phyloP scores from a whole-genome alignment of 1,140 invertebrate species.

The Mercenaria mercenaria region DNA sequence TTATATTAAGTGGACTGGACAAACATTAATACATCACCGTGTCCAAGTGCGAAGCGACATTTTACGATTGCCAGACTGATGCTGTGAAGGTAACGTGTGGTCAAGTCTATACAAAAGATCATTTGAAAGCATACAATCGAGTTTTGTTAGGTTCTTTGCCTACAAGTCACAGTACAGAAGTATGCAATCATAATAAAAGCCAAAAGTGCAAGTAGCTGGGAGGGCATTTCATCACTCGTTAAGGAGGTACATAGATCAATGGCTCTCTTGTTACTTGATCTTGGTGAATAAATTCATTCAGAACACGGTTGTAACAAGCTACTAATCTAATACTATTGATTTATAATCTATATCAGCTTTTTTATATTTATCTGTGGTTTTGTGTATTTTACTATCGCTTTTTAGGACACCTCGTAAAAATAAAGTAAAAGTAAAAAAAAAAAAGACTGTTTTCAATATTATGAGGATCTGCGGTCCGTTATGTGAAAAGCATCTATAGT shows the following conservation, averaged over 20 bases:
- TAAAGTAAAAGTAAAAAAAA: no score
- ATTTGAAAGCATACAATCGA: no score
- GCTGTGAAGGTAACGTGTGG: no score
- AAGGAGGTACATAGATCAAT: not conserved
- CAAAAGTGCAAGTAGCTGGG: not conserved
- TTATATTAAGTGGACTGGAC: no score
- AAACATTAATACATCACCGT: no score
- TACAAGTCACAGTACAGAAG: not conserved
- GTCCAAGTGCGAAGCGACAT: no score
- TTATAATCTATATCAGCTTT: not conserved
- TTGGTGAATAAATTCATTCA: not conserved
- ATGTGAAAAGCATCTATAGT: no score
- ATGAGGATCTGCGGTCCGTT: not conserved
- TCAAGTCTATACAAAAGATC: no score
- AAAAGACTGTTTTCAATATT: not conserved
- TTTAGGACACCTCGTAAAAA: not conserved
- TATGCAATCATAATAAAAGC: not conserved
- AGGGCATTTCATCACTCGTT: not conserved
- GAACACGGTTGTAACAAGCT: not conserved
- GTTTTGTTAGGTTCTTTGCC: no score
- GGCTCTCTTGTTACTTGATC: not conserved
- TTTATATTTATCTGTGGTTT: not conserved
- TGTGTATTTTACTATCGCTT: not conserved
- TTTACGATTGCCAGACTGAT: no score
- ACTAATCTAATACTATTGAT: not conserved